Conservation (phyloP, 2,888 invertebrate species). For the Lymantria monacha region DNA sequence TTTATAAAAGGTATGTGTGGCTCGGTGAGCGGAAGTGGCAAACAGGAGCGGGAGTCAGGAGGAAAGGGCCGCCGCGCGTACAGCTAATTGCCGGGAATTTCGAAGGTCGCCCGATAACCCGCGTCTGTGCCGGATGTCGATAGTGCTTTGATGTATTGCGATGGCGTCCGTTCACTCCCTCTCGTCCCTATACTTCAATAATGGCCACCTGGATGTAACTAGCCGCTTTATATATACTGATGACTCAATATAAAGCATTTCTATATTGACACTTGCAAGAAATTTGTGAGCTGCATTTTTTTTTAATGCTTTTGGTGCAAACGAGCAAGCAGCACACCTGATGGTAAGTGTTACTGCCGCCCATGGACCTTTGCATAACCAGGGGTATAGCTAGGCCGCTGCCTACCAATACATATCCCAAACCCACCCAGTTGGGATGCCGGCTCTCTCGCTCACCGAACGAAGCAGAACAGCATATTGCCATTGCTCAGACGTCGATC, state of each 20-base stretch:
- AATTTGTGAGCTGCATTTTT: no score
- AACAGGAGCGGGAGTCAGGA: constrained; percentile 51
- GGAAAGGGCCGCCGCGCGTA: constrained; percentile 54
- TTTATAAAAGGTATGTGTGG: constrained; percentile 45
- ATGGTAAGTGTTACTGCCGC: no score
- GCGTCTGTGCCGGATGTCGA: constrained; percentile 73
- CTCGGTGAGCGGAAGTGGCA: constrained; percentile 49
- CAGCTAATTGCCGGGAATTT: constrained; percentile 74
- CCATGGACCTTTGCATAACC: no score
- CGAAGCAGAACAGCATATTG: no score
- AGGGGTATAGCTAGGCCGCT: no score
- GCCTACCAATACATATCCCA: no score
- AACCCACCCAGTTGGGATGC: no score
- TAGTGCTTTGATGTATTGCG: constrained; percentile 74
- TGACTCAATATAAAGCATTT: no score
- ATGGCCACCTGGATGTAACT: constrained; percentile 19
- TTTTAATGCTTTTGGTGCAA: no score
- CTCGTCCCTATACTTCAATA: constrained; percentile 37
- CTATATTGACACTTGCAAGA: not conserved
- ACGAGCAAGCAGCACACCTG: no score
- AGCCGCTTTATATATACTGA: not conserved
- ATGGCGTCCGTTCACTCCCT: constrained; percentile 51
- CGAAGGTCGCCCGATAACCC: constrained; percentile 78
- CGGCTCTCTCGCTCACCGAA: no score
- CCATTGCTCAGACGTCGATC: no score